Base-by-base conservation (phyloP, 2,797 vertebrate species). In the Petrocephalus sullivani region DNA sequence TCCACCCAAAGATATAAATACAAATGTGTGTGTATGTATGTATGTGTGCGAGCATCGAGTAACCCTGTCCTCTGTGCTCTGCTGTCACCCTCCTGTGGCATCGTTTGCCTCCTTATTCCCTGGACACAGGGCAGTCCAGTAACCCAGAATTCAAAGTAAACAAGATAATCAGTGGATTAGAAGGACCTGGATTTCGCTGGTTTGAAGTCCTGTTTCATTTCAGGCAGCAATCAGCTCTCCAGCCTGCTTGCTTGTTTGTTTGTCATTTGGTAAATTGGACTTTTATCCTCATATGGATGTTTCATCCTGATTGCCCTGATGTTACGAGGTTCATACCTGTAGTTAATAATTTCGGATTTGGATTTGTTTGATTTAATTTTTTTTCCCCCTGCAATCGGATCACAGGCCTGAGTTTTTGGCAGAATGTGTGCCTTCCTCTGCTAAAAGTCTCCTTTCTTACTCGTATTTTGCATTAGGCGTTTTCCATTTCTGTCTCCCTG, bases 121-220 rank as follows among this genome's bases (percentile, higher is more conserved):
- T 51, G 9, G 58, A 23, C 21, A 12, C 58, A 75, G 60, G 21
- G 49, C 8, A 75, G 51, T 61, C 82, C 83, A 82, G 58, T 56
- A 82, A 60, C 71, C 86, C 85, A 83, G 71, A 28, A 64, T 82
- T 86, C 75, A 87, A 16, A 37, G 85, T 86, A 87, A 61, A 54
- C 88, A 87, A 75, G 75, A 87, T 83, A 87, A 83, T 89, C 64
- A 81, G 83, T 81, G 85, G 88, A 89, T 78, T 86, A 58, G 85
- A 33, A 64, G 46, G 57, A 54, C 56, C 85, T 87, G 71, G 86
- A 87, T 87, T 89, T 83, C 41, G 71, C 85, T 64, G 75, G 58
- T 87, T 82, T 51, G 57, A 89, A 64, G 46, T 57, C 57, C 71
- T 67, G 46, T 58, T 83, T 87, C 51, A 21, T 89, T 87, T 87